Conservation (phyloP, 2,888 invertebrate genomes). For the Melitaea athalia region DNA sequence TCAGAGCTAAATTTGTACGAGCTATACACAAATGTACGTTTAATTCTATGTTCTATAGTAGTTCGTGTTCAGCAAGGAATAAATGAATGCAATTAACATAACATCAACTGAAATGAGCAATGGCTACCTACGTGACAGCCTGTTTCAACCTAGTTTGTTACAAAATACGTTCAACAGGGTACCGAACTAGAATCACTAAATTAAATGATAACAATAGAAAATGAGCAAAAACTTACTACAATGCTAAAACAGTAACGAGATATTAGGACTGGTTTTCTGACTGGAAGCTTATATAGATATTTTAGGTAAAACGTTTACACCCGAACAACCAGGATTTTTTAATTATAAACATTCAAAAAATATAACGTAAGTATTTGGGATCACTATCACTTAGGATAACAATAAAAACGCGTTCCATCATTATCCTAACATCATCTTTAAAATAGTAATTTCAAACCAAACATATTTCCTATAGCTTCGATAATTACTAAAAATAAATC, state of each 20-base stretch:
- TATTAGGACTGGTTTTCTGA: too few relatives aligned
- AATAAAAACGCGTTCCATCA: too few relatives aligned
- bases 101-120: slow-evolving; percentile 3
- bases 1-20: slow-evolving; percentile 26
- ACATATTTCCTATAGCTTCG: too few relatives aligned
- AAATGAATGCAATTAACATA: slow-evolving; percentile 6
- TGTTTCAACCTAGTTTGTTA: background rate
- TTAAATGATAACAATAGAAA: too few relatives aligned
- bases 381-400: too few relatives aligned
- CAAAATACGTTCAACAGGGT: background rate
- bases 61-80: slow-evolving; percentile 12
- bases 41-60: slow-evolving; percentile 4
- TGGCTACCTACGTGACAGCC: background rate
- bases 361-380: too few relatives aligned
- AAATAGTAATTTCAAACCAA: too few relatives aligned
- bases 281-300: background rate
- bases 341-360: too few relatives aligned
- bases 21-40: slow-evolving; percentile 14
- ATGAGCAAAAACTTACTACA: background rate
- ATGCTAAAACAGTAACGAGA: too few relatives aligned
- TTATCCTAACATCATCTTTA: too few relatives aligned
- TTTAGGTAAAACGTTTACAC: background rate
- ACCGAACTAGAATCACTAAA: background rate
- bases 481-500: too few relatives aligned
- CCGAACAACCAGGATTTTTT: too few relatives aligned